Base-by-base conservation (phyloP, 1,140 invertebrate species). In the Leptestheria dahalacensis region DNA sequence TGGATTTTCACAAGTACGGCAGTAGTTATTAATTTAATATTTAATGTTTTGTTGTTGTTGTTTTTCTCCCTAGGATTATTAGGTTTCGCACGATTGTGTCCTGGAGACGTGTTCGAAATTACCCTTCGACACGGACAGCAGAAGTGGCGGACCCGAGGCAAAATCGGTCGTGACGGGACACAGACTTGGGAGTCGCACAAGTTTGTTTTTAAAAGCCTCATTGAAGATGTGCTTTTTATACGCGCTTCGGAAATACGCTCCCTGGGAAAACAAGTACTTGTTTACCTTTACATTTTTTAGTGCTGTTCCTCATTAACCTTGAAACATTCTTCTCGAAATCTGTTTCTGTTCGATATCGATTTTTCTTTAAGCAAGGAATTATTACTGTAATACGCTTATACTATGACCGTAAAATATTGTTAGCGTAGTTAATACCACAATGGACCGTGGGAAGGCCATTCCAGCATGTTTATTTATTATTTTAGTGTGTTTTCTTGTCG, bases 101-200 rank as follows among this genome's bases (percentile, higher is more conserved):
- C 77, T 11, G 79, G 79, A 4, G 79, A 82, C 68, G 73, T 78
- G 18, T 82, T 80, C 70, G 80, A 82, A 68, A 77, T 82, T 15
- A 73, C 70, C 2, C 71, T 82, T 18, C 72, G 75, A 60, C 78
- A 81, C 64, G 80, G 80, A 12, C 64, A 66, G 20, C 79, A 82
- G 66, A 82, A 81, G 67, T 82, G 79, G 79, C 78, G 79, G 65
- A 74, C 73, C 12, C 71, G 75, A 53, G 79, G 78, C 0, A 68
- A 75, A 58, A 73, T 82, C 9, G 72, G 74, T 28, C 76, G 77
- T 64, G 74, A 78, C 63, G 72, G 72, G 33, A 70, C 69, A 47
- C 80, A 82, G 66, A 70, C 68, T 26, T 80, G 79, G 79, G 78
- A 82, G 58, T 70, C 71, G 50, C 72, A 71, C 15, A 68, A 71